These are phyloP conservation scores for Linurgus olivaceus DNA, from an alignment of 2,797 vertebrate species.

Conservation along the genomic window DNA sequence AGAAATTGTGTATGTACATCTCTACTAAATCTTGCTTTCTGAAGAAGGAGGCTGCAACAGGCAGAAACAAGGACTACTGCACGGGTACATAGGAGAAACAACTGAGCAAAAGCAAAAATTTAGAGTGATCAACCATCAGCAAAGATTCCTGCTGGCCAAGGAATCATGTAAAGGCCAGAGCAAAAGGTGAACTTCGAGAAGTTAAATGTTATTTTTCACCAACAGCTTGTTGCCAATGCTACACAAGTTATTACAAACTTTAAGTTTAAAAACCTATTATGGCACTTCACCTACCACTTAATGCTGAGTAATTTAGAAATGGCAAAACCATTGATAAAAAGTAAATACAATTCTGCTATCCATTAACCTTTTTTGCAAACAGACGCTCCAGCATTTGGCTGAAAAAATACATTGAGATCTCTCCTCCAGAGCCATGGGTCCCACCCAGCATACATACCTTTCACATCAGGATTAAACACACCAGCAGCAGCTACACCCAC, in stretches of 20 bases:
- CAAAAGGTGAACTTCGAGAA: not conserved
- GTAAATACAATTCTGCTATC: constrained; percentile 23
- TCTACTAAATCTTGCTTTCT: not conserved
- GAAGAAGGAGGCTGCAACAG: not conserved
- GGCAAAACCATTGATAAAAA: not conserved
- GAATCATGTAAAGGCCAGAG: not conserved
- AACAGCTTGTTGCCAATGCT: not conserved
- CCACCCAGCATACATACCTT: not conserved
- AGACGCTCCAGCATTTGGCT: not conserved
- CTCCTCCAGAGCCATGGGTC: not conserved
- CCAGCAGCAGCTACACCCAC: not conserved
- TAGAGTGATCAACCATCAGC: not conserved
- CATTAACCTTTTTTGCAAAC: constrained; percentile 36
- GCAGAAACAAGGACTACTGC: not conserved
- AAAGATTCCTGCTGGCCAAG: not conserved
- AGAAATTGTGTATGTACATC: not conserved
- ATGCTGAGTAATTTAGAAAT: constrained; percentile 33
- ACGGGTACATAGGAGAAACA: not conserved
- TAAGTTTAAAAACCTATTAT: not conserved
- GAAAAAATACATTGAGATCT: not conserved
- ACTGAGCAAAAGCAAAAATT: not conserved
- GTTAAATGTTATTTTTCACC: not conserved
- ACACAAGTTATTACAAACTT: not conserved
- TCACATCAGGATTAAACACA: not conserved
- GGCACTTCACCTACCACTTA: not conserved